Percentiles rank a stretch among this genome's conserved stretches.
Conservation (phyloP, 1,140 invertebrate species). For the Tribolium castaneum region DNA sequence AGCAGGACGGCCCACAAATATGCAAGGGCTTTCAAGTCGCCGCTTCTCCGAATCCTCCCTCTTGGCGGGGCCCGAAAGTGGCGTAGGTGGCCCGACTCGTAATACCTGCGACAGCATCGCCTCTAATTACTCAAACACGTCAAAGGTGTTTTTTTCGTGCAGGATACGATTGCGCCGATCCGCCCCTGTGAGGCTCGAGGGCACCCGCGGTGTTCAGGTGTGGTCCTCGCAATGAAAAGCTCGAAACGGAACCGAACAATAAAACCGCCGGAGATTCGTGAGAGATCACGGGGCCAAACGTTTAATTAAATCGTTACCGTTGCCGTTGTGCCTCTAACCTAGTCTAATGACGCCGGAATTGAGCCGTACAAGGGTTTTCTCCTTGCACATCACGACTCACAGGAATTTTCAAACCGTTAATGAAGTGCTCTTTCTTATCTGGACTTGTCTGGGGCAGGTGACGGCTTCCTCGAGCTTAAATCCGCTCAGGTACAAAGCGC, state of each 20-base stretch:
- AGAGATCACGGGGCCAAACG: slow-evolving; percentile 34
- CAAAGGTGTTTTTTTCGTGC: slow-evolving; percentile 1
- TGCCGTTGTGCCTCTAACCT: slow-evolving; percentile 2
- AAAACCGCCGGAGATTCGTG: slow-evolving; percentile 22
- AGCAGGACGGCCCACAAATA: slow-evolving; percentile 31
- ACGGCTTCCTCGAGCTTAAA: neutral
- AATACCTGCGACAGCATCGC: slow-evolving; percentile 15
- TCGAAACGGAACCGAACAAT: slow-evolving; percentile 31
- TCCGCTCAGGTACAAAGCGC: neutral
- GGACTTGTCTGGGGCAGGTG: neutral
- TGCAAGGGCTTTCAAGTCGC: slow-evolving; percentile 34
- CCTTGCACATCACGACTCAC: neutral
- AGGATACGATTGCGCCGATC: neutral
- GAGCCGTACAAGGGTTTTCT: neutral
- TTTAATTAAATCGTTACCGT: slow-evolving; percentile 36
- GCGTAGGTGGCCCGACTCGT: slow-evolving; percentile 23
- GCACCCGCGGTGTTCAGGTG: slow-evolving; percentile 31
- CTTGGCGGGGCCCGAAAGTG: neutral
- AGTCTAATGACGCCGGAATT: slow-evolving; percentile 1
- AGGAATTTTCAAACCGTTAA: slow-evolving; percentile 26
- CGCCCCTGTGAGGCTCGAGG: slow-evolving; percentile 19
- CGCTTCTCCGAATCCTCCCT: neutral
- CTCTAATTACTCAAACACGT: slow-evolving; percentile 20
- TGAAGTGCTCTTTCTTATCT: slow-evolving; percentile 21
- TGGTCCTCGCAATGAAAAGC: slow-evolving; percentile 16